Conservation (phyloP, 2,888 invertebrate genomes). For the Arge pagana region DNA sequence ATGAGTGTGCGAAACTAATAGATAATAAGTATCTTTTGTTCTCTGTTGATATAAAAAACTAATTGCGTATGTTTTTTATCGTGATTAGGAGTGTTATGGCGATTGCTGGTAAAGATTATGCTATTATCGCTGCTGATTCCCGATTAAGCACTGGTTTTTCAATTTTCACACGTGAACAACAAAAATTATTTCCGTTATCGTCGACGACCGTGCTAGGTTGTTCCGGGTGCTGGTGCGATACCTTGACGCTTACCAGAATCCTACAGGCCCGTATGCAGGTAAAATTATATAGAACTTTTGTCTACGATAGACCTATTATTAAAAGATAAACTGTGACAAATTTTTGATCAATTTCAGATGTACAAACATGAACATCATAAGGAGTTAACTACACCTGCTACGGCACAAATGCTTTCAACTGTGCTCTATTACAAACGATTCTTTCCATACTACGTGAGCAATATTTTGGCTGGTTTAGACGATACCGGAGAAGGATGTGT, state of each 20-base stretch:
- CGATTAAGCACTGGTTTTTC: slow-evolving; percentile 89
- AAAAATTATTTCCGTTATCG: slow-evolving; percentile 84
- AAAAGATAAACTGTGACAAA: background rate
- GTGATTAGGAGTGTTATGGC: slow-evolving; percentile 86
- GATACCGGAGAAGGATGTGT: slow-evolving; percentile 92
- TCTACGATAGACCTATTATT: background rate
- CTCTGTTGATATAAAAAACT: too few species aligned
- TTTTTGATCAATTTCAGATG: slow-evolving; percentile 64
- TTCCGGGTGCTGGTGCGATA: slow-evolving; percentile 98
- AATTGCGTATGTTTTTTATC: too few species aligned
- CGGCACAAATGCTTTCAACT: slow-evolving; percentile 95
- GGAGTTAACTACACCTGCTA: slow-evolving; percentile 87
- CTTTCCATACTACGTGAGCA: slow-evolving; percentile 97
- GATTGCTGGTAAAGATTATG: slow-evolving; percentile 94
- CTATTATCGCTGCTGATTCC: slow-evolving; percentile 93
- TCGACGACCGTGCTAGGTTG: slow-evolving; percentile 88
- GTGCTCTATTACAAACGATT: slow-evolving; percentile 96
- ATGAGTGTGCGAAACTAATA: too few species aligned
- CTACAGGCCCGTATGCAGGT: slow-evolving; percentile 85
- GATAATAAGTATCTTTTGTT: too few species aligned
- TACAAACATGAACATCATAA: slow-evolving; percentile 94
- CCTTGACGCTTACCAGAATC: slow-evolving; percentile 84
- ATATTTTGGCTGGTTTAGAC: slow-evolving; percentile 92
- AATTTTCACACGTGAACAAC: slow-evolving; percentile 86
- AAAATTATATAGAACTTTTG: too few species aligned